Evolutionary conservation across 1,140 invertebrate species (phyloP), one percentile per base, ranked within the genome.

Genomic region (Zaprionus vittiger): DNA sequence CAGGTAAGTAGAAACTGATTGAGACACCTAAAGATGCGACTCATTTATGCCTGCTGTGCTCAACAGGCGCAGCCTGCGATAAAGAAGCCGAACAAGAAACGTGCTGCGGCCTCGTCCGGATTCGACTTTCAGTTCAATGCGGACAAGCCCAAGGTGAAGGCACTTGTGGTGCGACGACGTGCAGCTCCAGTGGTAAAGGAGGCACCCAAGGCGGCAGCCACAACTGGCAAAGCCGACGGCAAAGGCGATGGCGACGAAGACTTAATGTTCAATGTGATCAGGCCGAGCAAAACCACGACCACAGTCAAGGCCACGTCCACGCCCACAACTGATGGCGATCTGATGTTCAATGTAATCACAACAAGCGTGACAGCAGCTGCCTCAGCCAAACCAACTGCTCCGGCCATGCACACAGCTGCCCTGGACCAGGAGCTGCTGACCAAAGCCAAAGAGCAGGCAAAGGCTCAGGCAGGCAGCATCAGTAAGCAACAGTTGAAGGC

Each of bases 131-230:
- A 90, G 31, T 92, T 92, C 62, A 79, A 83, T 65, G 73, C 41
- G 7, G 82, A 83, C 0, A 77, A 83, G 34, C 87, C 89, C 1
- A 92, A 92, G 62, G 71, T 90, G 0, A 92, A 91, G 57, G 91
- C 91, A 0, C 62, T 87, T 52, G 91, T 87, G 14, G 69, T 92
- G 63, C 79, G 91, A 1, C 77, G 78, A 49, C 80, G 76, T 17
- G 64, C 49, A 4, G 73, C 41, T 4, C 57, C 70, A 34, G 11
- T 52, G 22, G 6, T 34, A 2, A 63, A 70, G 26, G 54, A 44
- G 34, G 66, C 28, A 2, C 5, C 49, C 0, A 41, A 38, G 4
- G 44, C 44, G 0, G 12, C 57, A 12, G 22, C 4, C 5, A 20
- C 31, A 26, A 49, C 34, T 34, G 9, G 31, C 34, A 20, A 61